These are phyloP conservation scores for Mythimna loreyi DNA, from an alignment of 2,888 invertebrate species.

Conservation along the genomic window DNA sequence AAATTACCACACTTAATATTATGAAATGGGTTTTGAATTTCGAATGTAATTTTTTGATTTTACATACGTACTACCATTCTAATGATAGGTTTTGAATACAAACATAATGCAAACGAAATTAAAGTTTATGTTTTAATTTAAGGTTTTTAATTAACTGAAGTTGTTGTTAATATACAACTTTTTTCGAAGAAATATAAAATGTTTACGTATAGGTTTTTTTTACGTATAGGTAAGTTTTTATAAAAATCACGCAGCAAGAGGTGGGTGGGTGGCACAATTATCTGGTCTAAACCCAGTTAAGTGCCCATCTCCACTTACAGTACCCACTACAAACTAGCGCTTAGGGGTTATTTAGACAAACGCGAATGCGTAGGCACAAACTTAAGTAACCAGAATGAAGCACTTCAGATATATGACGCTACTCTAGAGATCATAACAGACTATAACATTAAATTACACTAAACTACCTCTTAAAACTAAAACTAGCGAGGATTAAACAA, in stretches of 20 bases:
- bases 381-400: slow-evolving; percentile 20
- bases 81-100: no score
- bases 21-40: no score
- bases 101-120: no score
- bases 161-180: no score
- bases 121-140: no score
- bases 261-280: neutral
- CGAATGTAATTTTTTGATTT: no score
- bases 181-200: no score
- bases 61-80: no score
- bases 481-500: slow-evolving; percentile 26
- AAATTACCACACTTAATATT: no score
- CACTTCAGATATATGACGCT: slow-evolving; percentile 19
- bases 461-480: slow-evolving; percentile 27
- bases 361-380: neutral
- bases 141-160: no score
- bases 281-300: no score
- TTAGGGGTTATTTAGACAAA: neutral
- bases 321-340: neutral
- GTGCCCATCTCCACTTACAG: neutral
- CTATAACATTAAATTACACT: slow-evolving; percentile 34
- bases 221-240: neutral
- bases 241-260: neutral
- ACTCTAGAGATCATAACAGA: slow-evolving; percentile 35
- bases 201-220: no score